These are phyloP conservation scores for Piscicola geometra DNA, from an alignment of 2,888 invertebrate genomes.

Conservation along the genomic window DNA sequence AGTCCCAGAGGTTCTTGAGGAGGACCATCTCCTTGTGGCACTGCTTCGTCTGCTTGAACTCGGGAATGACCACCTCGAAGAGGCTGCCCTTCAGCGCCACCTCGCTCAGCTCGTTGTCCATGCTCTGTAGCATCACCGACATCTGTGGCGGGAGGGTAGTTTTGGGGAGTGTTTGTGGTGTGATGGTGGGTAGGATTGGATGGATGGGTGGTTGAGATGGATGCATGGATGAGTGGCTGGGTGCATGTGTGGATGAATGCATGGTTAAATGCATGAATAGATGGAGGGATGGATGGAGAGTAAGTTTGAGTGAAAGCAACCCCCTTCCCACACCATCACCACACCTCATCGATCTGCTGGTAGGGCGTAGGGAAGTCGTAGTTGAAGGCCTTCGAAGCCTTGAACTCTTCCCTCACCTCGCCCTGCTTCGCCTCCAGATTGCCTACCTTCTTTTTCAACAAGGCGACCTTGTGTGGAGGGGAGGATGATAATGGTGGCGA, in stretches of 20 bases:
- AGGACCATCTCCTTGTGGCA: conserved; percentile 79
- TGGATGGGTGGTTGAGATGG: no score
- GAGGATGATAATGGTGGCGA: no score
- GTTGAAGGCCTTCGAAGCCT: conserved; percentile 57
- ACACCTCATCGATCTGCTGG: conserved; percentile 49
- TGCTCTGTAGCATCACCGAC: conserved; percentile 3
- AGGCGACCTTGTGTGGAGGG: conserved; percentile 82
- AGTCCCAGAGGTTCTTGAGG: conserved; percentile 86
- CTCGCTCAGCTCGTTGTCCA: conserved; percentile 52
- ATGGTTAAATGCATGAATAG: no score
- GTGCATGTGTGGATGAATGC: no score
- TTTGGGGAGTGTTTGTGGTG: no score
- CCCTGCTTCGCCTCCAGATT: conserved; percentile 76
- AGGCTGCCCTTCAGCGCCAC: conserved; percentile 83
- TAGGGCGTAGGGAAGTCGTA: conserved; percentile 55
- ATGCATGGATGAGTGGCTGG: no score
- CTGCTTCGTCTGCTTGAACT: conserved; percentile 84
- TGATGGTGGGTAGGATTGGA: no score
- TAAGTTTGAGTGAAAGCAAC: no score
- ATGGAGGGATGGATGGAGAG: no score
- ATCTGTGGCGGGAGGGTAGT: neutral
- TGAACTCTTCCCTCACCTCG: conserved; percentile 82
- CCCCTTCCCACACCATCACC: no score
- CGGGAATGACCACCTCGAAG: conserved; percentile 89
- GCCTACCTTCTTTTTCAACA: conserved; percentile 77